Percentiles rank a stretch among this genome's conserved stretches.
phyloP scores from a whole-genome alignment of 2,113 vertebrate genomes.

The Morone saxatilis region DNA sequence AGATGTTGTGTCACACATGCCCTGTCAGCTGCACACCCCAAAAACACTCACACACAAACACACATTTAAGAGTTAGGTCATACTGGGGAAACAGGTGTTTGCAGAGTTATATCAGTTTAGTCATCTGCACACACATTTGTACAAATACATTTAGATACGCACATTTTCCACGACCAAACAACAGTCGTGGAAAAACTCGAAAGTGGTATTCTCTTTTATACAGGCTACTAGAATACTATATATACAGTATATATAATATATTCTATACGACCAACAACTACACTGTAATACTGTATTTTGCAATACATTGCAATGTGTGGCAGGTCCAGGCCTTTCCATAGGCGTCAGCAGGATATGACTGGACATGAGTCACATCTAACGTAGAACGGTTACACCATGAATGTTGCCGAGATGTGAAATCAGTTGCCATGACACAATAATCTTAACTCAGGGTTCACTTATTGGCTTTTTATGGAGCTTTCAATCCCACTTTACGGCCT shows the following conservation, averaged over 20 bases:
- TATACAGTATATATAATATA: too few relatives aligned
- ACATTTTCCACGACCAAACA: slow-evolving; percentile 23
- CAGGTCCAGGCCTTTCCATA: not conserved
- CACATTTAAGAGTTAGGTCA: not conserved
- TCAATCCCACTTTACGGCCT: not conserved
- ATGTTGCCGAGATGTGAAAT: not conserved
- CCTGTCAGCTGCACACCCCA: not conserved
- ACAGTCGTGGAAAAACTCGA: not conserved
- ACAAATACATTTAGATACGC: not conserved
- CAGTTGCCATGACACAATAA: slow-evolving; percentile 24
- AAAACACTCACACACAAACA: not conserved
- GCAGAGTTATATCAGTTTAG: slow-evolving; percentile 10
- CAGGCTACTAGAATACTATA: not conserved
- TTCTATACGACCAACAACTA: too few relatives aligned
- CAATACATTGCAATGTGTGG: slow-evolving; percentile 8
- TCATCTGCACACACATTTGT: not conserved
- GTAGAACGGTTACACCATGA: slow-evolving; percentile 1
- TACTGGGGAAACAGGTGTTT: slow-evolving; percentile 40
- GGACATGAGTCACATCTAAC: slow-evolving; percentile 51
- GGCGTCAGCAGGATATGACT: slow-evolving; percentile 56
- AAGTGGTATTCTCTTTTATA: not conserved
- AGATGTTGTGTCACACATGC: slow-evolving; percentile 56
- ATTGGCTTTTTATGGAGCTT: not conserved
- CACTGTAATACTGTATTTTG: not conserved
- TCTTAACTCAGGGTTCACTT: not conserved